phyloP scores from a whole-genome alignment of 2,113 vertebrate genomes.

The Zosterops japonicus region DNA sequence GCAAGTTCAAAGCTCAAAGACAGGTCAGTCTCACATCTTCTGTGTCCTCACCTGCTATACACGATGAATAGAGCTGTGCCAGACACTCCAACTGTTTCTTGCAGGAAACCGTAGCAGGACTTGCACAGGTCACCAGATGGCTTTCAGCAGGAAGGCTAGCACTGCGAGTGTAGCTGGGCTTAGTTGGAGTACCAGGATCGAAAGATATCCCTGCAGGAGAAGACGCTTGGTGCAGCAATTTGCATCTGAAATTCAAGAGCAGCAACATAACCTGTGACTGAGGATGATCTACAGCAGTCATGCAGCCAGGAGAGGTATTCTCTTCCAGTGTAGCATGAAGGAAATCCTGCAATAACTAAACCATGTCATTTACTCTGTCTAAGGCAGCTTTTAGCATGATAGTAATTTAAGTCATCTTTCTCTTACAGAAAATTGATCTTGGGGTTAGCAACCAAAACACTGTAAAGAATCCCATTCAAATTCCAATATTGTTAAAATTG shows the following conservation, averaged over 20 bases:
- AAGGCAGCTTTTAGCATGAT: background rate
- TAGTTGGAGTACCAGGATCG: slow-evolving; percentile 76
- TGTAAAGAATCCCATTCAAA: background rate
- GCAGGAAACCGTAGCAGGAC: slow-evolving; percentile 83
- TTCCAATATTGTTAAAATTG: background rate
- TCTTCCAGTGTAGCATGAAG: background rate
- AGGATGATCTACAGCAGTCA: background rate
- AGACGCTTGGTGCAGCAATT: slow-evolving; percentile 80
- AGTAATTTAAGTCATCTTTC: background rate
- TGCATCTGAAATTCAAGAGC: slow-evolving; percentile 79
- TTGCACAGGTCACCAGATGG: slow-evolving; percentile 73
- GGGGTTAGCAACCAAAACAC: background rate
- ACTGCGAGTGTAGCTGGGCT: slow-evolving; percentile 66
- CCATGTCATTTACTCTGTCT: background rate
- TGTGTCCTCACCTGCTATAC: slow-evolving; percentile 85
- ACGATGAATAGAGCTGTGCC: slow-evolving; percentile 87
- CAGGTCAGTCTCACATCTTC: background rate
- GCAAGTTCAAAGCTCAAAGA: background rate
- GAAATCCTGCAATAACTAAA: background rate
- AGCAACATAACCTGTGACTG: background rate
- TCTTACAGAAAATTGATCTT: background rate
- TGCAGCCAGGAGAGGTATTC: background rate
- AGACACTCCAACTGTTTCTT: slow-evolving; percentile 82
- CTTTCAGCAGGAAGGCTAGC: slow-evolving; percentile 77
- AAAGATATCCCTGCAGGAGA: slow-evolving; percentile 71